Evolutionary conservation across 1,140 invertebrate species (phyloP).

Genomic region (Neuroterus valhalla): DNA sequence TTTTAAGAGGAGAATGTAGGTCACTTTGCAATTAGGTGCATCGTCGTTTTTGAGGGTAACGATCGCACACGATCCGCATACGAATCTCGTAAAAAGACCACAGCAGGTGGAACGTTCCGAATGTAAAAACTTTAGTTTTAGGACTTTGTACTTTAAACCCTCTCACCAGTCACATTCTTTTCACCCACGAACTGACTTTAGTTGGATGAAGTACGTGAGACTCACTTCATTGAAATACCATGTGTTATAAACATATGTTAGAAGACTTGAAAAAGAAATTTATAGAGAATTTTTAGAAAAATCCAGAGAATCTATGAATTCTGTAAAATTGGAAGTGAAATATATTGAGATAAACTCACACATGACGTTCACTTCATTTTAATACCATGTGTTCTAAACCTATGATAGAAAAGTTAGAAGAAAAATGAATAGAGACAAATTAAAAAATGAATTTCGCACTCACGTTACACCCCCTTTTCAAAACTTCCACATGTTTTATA

Average conservation of each 20-base stretch:
- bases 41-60: background rate
- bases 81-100: constrained; percentile 15
- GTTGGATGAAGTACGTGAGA: background rate
- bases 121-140: constrained; percentile 9
- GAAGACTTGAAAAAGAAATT: too few relatives aligned
- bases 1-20: background rate
- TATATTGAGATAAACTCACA: too few relatives aligned
- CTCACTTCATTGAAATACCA: constrained; percentile 8
- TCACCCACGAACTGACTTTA: background rate
- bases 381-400: too few relatives aligned
- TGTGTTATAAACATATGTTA: background rate
- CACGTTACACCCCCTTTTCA: too few relatives aligned
- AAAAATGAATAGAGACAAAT: too few relatives aligned
- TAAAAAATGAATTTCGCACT: too few relatives aligned
- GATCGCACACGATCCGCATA: constrained; percentile 12
- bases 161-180: background rate
- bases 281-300: too few relatives aligned
- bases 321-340: too few relatives aligned
- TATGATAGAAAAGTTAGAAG: too few relatives aligned
- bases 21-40: constrained; percentile 21
- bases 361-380: too few relatives aligned
- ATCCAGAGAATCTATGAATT: too few relatives aligned
- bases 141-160: background rate
- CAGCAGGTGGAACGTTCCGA: background rate
- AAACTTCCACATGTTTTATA: too few relatives aligned